Conservation (phyloP, 2,888 invertebrate genomes). For the Ormyrus nitidulus region DNA sequence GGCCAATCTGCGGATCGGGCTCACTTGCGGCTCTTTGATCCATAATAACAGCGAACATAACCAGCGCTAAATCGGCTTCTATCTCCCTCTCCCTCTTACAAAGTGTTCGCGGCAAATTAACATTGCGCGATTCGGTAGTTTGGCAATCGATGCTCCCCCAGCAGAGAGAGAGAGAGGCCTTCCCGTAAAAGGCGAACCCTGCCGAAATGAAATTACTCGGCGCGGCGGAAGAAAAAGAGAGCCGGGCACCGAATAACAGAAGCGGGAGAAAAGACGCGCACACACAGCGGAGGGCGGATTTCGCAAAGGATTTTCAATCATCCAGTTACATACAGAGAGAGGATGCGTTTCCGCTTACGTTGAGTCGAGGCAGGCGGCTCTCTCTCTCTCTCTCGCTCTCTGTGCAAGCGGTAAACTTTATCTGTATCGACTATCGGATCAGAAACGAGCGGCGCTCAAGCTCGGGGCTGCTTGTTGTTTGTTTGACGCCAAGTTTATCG, state of each 20-base stretch:
- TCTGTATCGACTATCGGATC: slow-evolving; percentile 61
- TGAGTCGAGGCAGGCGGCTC: slow-evolving; percentile 26
- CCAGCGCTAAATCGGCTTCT: no score
- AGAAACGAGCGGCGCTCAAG: slow-evolving; percentile 51
- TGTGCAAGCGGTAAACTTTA: slow-evolving; percentile 56
- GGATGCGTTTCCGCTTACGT: slow-evolving; percentile 39
- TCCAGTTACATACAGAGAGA: slow-evolving; percentile 44
- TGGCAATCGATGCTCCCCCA: slow-evolving; percentile 14
- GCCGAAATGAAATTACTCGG: slow-evolving; percentile 44
- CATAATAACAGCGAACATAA: no score
- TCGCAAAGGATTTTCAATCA: slow-evolving; percentile 55
- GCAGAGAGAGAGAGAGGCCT: no score
- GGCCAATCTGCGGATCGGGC: no score
- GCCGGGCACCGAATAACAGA: not conserved
- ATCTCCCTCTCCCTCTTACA: not conserved
- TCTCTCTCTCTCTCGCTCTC: slow-evolving; percentile 13
- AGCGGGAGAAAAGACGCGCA: not conserved
- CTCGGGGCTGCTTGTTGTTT: slow-evolving; percentile 60
- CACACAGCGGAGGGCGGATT: slow-evolving; percentile 5
- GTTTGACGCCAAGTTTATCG: slow-evolving; percentile 69
- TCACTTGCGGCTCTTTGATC: no score
- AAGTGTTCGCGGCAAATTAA: slow-evolving; percentile 33
- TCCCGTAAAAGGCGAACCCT: slow-evolving; percentile 39
- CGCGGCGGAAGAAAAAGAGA: not conserved
- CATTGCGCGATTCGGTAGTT: not conserved